Percentiles rank a stretch among this genome's conserved stretches.
Evolutionary conservation across 35 echinoderm and acorn worm genomes (phyloP).

Genomic region (Ophiothrix spiculata): DNA sequence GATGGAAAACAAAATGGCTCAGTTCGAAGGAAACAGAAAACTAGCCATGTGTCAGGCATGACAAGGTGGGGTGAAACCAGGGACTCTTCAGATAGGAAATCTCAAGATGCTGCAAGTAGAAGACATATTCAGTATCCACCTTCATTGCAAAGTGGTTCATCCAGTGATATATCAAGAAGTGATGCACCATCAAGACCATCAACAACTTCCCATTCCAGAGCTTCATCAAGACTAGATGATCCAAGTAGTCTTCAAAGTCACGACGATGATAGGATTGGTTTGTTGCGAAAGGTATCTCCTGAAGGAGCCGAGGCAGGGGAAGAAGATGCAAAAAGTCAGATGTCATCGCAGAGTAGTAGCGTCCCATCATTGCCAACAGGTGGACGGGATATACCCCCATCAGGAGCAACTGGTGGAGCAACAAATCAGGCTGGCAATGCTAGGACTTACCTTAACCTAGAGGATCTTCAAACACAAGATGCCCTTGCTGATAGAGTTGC

Average conservation of each 20-base stretch:
- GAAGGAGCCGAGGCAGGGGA: not conserved
- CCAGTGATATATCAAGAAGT: constrained; percentile 13
- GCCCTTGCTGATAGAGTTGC: not conserved
- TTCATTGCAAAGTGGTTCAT: constrained; percentile 41
- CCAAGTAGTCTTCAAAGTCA: not conserved
- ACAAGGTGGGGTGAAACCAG: not conserved
- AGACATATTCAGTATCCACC: constrained; percentile 53
- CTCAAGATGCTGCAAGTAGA: not conserved
- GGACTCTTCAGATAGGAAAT: not conserved
- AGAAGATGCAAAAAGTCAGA: not conserved
- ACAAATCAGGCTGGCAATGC: not conserved
- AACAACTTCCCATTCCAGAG: not conserved
- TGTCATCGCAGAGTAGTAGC: not conserved
- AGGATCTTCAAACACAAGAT: not conserved
- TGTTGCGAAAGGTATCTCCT: not conserved
- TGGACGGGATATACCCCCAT: not conserved
- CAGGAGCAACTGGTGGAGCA: not conserved
- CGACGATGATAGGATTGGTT: not conserved
- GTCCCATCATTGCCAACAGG: not conserved
- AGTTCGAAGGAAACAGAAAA: not conserved
- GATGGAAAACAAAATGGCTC: not conserved
- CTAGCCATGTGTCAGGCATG: too few species aligned
- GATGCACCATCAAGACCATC: constrained; percentile 8
- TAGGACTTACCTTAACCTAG: not conserved
- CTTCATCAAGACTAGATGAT: not conserved